Base-by-base conservation (phyloP, 2,888 invertebrate genomes). In the Leucania comma region DNA sequence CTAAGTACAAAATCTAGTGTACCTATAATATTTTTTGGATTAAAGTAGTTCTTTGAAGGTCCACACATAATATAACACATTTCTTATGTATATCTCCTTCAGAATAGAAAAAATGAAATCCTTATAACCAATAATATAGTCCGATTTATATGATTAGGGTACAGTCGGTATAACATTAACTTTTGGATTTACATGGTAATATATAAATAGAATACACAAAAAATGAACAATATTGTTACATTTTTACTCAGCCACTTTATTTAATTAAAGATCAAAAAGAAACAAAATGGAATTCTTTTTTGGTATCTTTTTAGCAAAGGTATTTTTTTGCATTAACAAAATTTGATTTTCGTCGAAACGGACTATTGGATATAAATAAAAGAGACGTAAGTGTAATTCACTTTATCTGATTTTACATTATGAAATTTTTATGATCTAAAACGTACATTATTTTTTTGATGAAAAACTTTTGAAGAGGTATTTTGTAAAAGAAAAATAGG, bases 211-310 rank as follows among this genome's bases (percentile, higher is more conserved):
- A 70, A 56, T 62, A 65, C 48, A 68, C 48, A 46, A 46, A 68
- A 38, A 48, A 72, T 48, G 22, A 68, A 42, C 59, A 59, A 38
- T 29, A 65, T 75, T 62, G 12, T 54, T 1, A 20, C 57, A 57
- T 50, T 65, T 62, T 62, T 74, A 59, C 54, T 12, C 14, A 24
- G 42, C 24, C 58, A 62, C 80, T 77, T 64, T 58, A 61, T 72
- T 65, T 62, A 73, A 69, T 74, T 72, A 74, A 72, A 74, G 51
- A 65, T 65, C 54, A 65, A 74, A 68, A 50, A 59, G 20, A 53
- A 68, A 68, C 38, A 32, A 66, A 17, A 38, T 22, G 22, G 48
- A 26, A 46, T 35, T 59, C 17, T 42, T 63, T 22, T 59, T 60
- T 51, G 12, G 17, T 57, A 58, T 58, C 20, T 65, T 68, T 67